Evolutionary conservation across 1,140 invertebrate species (phyloP), one percentile per base, ranked within the genome.

Genomic region (Papilio helenus): DNA sequence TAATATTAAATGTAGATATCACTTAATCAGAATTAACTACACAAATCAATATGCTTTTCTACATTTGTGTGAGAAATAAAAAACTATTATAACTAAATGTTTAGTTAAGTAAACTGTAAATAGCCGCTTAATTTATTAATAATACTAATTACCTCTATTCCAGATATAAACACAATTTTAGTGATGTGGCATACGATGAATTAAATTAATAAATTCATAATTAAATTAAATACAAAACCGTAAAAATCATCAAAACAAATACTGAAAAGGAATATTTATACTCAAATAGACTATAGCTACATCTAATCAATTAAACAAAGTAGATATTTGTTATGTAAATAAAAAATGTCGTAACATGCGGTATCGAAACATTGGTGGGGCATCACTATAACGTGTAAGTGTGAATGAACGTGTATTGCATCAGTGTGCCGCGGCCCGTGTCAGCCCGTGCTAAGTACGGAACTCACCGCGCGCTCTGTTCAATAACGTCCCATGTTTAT

Each of bases 401-500:
- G 89, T 92, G 90, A 90, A 92, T 91, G 90, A 90, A 89, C 86
- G 85, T 83, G 68, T 77, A 76, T 90, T 91, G 88, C 90, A 88
- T 89, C 88, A 88, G 90, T 90, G 87, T 89, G 88, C 82, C 79
- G 73, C 81, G 76, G 82, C 80, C 88, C 88, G 91, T 93, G 85
- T 90, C 91, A 93, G 85, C 76, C 91, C 83, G 91, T 92, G 86
- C 90, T 89, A 86, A 90, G 91, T 89, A 93, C 91, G 90, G 88
- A 90, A 87, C 88, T 80, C 81, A 80, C 74, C 76, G 61, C 72
- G 76, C 79, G 76, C 61, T 20, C 58, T 72, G 76, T 81, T 39
- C 73, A 44, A 74, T 79, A 89, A 88, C 79, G 85, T 74, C 79
- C 55, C 81, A 90, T 87, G 77, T 44, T 18, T 42, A 83, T 55